These are phyloP conservation scores for Graptemys geographica DNA, from an alignment of 2,797 vertebrate genomes.

Conservation along the genomic window DNA sequence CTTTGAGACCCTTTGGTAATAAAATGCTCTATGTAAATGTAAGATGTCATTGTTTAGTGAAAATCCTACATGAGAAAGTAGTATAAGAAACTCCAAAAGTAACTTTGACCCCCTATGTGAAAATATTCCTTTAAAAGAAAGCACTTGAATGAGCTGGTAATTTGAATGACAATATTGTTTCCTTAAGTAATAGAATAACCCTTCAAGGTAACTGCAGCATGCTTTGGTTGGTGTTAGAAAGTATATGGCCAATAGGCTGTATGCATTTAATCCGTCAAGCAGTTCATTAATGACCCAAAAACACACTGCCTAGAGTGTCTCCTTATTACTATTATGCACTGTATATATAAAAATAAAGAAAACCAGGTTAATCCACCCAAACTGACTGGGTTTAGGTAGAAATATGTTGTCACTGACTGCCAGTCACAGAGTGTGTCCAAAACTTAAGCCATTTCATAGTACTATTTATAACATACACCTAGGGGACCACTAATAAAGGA, in stretches of 20 bases:
- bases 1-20: neutral
- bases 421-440: neutral
- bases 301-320: neutral
- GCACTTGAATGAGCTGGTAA: neutral
- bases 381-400: neutral
- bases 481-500: neutral
- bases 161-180: neutral
- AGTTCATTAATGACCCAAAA: neutral
- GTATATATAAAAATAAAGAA: neutral
- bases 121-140: neutral
- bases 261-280: neutral
- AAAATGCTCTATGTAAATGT: neutral
- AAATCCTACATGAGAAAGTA: neutral
- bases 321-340: neutral
- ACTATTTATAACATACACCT: neutral
- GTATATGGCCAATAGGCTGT: neutral
- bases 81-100: neutral
- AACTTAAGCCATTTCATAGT: neutral
- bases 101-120: neutral
- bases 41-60: neutral
- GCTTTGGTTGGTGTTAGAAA: neutral
- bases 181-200: fast-evolving
- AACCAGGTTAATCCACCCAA: neutral
- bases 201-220: neutral
- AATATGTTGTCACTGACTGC: neutral